Percentiles rank a stretch among this genome's conserved stretches.
Conservation (phyloP, 2,888 invertebrate genomes). For the Rhagonycha fulva region DNA sequence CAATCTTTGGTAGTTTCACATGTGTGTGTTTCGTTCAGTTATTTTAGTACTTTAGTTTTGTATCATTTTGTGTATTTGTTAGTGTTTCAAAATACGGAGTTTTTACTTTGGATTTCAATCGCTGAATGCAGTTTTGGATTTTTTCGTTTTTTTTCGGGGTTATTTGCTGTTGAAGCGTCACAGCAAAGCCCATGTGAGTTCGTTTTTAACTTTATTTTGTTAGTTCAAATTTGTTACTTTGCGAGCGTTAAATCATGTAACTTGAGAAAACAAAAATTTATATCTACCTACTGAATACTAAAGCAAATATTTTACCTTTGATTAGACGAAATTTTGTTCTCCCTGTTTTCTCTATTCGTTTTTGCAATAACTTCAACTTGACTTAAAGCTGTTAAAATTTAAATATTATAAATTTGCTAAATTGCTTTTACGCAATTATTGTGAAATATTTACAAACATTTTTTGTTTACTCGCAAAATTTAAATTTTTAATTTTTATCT, state of each 20-base stretch:
- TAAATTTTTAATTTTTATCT: background rate
- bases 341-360: background rate
- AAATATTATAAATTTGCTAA: background rate
- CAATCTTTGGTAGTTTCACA: slow-evolving; percentile 20
- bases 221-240: background rate
- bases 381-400: background rate
- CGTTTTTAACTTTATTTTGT: background rate
- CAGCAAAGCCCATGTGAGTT: slow-evolving; percentile 22
- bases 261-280: background rate
- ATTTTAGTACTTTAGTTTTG: background rate
- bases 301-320: background rate
- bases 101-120: slow-evolving; percentile 17
- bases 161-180: slow-evolving; percentile 16
- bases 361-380: background rate
- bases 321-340: background rate
- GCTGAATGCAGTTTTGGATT: slow-evolving; percentile 12
- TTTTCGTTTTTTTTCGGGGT: slow-evolving; percentile 6
- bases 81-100: slow-evolving; percentile 7
- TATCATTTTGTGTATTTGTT: background rate
- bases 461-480: background rate
- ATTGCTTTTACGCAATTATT: background rate
- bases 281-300: background rate
- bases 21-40: slow-evolving; percentile 17
- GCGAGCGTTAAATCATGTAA: background rate
- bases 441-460: background rate